Evolutionary conservation across 2,797 vertebrate species (phyloP), one percentile per base, ranked within the genome.

Genomic region (Huso huso): DNA sequence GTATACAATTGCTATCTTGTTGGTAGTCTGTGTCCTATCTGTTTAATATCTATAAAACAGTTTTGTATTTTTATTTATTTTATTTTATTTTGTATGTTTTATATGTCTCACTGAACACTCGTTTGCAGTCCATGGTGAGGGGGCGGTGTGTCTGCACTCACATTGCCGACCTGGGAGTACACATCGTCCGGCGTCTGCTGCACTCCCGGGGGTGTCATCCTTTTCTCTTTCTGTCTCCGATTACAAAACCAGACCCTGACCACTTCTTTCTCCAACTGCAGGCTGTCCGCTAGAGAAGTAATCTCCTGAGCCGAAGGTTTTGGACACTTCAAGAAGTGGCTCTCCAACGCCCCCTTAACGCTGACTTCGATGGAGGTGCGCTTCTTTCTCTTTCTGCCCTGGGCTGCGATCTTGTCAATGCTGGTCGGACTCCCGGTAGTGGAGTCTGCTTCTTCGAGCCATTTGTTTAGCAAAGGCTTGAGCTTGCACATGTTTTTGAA

Each of bases 211-310:
- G 96, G 96, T 84, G 95, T 98, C 96, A 98, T 98, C 81, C 96
- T 87, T 78, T 97, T 98, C 82, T 98, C 96, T 83, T 98, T 98
- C 82, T 98, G 96, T 82, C 96, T 91, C 83, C 96, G 90, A 85
- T 97, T 98, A 88, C 96, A 98, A 87, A 98, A 98, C 96, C 96
- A 98, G 77, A 98, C 95, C 81, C 95, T 86, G 76, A 97, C 95
- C 82, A 98, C 95, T 86, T 98, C 95, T 73, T 98, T 98, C 82
- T 98, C 95, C 79, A 98, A 87, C 89, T 98, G 95, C 82, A 98
- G 84, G 85, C 92, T 95, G 90, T 98, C 95, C 78, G 95, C 95
- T 78, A 97, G 87, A 75, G 76, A 75, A 79, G 78, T 92, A 87
- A 97, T 98, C 88, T 98, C 95, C 88, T 97, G 95, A 49, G 95